Evolutionary conservation across 2,113 vertebrate genomes (phyloP).

Genomic region (Bambusicola thoracicus): DNA sequence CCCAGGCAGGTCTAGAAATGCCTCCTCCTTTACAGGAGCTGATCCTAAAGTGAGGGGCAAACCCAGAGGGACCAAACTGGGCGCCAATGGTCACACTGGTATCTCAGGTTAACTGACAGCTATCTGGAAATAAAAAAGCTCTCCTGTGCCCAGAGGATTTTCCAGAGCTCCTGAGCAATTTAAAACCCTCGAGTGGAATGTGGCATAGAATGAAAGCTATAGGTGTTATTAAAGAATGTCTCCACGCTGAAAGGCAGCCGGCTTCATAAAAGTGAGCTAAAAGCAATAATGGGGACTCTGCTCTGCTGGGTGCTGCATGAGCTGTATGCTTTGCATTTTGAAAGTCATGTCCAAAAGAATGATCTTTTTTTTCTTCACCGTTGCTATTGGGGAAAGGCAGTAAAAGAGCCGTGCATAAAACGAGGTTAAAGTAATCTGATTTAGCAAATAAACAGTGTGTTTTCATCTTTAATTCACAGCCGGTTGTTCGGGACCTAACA

Average conservation of each 20-base stretch:
- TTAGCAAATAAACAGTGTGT: neutral
- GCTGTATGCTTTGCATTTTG: conserved; percentile 20
- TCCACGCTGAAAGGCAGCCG: conserved; percentile 28
- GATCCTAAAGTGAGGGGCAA: conserved; percentile 2
- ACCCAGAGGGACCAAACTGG: neutral
- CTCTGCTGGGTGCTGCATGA: conserved; percentile 6
- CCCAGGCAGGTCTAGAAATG: neutral
- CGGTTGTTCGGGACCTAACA: neutral
- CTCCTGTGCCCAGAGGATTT: neutral
- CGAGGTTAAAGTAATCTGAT: conserved; percentile 23
- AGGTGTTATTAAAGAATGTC: conserved; percentile 48
- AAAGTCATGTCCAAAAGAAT: neutral
- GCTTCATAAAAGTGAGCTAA: conserved; percentile 45
- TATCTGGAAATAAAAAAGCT: conserved; percentile 17
- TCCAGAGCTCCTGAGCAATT: conserved; percentile 23
- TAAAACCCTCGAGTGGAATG: conserved; percentile 35
- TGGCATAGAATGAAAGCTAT: conserved; percentile 23
- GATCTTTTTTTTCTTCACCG: neutral
- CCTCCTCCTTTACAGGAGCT: neutral
- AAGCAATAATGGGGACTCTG: conserved; percentile 14
- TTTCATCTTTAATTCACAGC: conserved; percentile 5
- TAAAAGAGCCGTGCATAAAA: conserved; percentile 15
- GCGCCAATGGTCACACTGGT: neutral
- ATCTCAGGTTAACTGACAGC: neutral
- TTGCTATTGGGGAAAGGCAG: conserved; percentile 5